Percentiles rank a stretch among this genome's conserved stretches.
Evolutionary conservation across 53 echinoderm and acorn worm species (phyloP).

Genomic region (Luidia sarsii): DNA sequence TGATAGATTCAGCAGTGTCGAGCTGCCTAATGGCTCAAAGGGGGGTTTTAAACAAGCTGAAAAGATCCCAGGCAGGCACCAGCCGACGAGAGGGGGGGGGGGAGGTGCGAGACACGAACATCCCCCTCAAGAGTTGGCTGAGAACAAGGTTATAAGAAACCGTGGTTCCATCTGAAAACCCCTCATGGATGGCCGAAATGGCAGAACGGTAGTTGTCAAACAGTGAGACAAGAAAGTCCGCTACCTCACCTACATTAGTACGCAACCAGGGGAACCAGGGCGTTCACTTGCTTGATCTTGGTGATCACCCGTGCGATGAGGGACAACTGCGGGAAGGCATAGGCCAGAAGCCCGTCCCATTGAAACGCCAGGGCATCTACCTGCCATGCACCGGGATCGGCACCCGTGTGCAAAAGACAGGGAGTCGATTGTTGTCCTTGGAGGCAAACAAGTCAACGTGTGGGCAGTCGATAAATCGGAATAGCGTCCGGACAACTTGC

Average conservation of each 20-base stretch:
- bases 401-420: not conserved
- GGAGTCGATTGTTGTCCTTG: constrained; percentile 27
- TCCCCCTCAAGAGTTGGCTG: not conserved
- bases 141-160: not conserved
- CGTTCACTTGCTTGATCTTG: too few species aligned
- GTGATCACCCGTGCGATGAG: not conserved
- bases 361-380: constrained; percentile 23
- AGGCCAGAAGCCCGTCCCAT: not conserved
- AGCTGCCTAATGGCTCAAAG: not conserved
- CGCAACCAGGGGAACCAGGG: too few species aligned
- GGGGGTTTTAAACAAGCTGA: not conserved
- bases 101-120: not conserved
- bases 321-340: constrained; percentile 47
- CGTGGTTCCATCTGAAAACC: not conserved
- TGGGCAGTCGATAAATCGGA: not conserved
- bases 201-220: too few species aligned
- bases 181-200: not conserved
- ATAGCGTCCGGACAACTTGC: not conserved
- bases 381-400: constrained; percentile 15
- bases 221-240: too few species aligned
- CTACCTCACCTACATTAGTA: too few species aligned
- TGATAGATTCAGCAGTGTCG: not conserved
- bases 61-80: not conserved
- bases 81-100: not conserved
- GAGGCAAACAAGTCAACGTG: constrained; percentile 2